Evolutionary conservation across 2,113 vertebrate species (phyloP).

Genomic region (Neolamprologus modestus): DNA sequence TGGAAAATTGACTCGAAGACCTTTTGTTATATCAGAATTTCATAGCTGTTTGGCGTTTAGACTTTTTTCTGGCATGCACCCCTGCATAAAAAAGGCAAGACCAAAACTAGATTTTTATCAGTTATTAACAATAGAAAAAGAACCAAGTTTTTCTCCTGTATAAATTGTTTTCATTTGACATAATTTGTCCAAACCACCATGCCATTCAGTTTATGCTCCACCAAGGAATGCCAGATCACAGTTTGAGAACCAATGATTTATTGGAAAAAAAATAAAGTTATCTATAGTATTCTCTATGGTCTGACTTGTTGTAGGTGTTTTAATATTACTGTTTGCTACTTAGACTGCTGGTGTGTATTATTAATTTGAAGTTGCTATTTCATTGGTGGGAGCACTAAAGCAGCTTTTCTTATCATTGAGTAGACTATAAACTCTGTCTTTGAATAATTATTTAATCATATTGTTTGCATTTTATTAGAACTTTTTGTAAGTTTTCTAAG

Average conservation of each 20-base stretch:
- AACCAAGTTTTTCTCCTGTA: accelerated
- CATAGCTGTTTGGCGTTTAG: neutral
- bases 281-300: neutral
- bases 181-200: neutral
- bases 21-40: neutral
- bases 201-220: neutral
- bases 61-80: neutral
- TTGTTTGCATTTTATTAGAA: neutral
- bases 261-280: neutral
- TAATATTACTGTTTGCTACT: neutral
- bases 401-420: neutral
- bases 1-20: neutral
- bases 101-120: neutral
- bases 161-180: neutral
- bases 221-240: neutral
- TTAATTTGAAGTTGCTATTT: neutral
- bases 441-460: neutral
- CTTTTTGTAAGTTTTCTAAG: neutral
- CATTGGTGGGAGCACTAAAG: neutral
- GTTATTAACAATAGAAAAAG: neutral
- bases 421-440: neutral
- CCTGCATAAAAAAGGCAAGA: neutral
- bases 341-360: neutral
- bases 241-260: neutral
- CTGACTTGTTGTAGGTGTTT: neutral